Percentiles rank a stretch among this genome's conserved stretches.
Evolutionary conservation across 2,113 vertebrate species (phyloP).

Genomic region (Psilopsiagon aurifrons): DNA sequence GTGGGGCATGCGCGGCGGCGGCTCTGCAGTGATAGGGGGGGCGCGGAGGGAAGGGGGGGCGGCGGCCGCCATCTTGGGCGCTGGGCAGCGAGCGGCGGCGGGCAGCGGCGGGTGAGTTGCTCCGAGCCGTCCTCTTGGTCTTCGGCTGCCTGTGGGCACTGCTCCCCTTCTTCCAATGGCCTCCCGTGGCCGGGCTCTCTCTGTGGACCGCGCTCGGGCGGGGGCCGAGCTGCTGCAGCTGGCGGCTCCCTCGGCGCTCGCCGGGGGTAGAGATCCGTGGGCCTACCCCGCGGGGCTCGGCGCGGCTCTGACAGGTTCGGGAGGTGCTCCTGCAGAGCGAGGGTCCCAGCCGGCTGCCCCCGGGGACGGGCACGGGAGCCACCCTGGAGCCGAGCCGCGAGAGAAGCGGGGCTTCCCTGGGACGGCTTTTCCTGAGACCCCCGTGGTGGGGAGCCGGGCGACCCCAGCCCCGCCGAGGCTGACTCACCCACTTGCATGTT

Average conservation of each 20-base stretch:
- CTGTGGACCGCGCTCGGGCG: not conserved
- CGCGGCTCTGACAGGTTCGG: not conserved
- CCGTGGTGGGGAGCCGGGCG: not conserved
- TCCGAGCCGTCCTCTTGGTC: fast-evolving
- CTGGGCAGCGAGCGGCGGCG: not conserved
- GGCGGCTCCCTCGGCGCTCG: not conserved
- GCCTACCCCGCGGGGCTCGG: not conserved
- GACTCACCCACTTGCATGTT: fast-evolving
- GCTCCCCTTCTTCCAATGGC: fast-evolving
- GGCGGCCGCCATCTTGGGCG: conserved; percentile 52
- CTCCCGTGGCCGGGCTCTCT: not conserved
- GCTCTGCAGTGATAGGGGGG: too few species aligned
- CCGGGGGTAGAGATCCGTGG: not conserved
- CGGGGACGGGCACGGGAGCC: not conserved
- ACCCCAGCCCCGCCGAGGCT: not conserved
- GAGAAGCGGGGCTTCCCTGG: not conserved
- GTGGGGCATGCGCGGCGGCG: too few species aligned
- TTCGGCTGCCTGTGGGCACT: fast-evolving
- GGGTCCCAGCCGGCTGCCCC: not conserved
- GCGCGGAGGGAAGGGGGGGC: conserved; percentile 23
- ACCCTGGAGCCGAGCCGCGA: not conserved
- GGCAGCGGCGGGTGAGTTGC: not conserved
- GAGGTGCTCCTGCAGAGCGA: not conserved
- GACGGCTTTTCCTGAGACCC: not conserved
- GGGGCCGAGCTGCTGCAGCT: not conserved